Evolutionary conservation across 2,113 vertebrate genomes (phyloP).

Genomic region (Diadophis punctatus): DNA sequence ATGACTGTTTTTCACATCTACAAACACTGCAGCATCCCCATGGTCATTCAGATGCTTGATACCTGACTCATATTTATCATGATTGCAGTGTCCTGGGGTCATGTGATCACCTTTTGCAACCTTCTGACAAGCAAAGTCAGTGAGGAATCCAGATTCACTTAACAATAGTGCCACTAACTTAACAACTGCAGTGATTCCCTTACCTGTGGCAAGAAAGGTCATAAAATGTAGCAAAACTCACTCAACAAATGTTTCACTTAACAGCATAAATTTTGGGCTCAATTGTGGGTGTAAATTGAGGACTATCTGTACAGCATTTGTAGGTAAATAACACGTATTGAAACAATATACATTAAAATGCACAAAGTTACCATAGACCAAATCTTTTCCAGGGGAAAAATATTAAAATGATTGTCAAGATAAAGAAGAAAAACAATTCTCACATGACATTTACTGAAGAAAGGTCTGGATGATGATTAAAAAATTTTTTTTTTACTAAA

Average conservation of each 20-base stretch:
- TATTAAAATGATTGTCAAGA: background rate
- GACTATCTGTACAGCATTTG: background rate
- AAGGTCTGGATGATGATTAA: background rate
- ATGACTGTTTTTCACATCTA: background rate
- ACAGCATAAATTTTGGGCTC: background rate
- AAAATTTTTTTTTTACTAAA: background rate
- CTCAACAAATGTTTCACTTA: background rate
- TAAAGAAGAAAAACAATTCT: background rate
- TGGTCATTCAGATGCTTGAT: background rate
- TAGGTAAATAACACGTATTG: background rate
- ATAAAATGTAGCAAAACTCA: background rate
- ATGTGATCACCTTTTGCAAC: background rate
- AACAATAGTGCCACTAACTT: background rate
- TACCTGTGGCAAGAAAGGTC: background rate
- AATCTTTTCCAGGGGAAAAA: background rate
- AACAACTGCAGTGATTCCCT: background rate
- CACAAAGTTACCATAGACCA: background rate
- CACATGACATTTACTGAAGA: background rate
- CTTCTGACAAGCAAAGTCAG: background rate
- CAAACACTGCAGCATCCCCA: background rate
- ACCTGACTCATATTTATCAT: background rate
- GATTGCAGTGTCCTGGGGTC: background rate
- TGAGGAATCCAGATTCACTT: background rate
- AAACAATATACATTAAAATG: background rate
- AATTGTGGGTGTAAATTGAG: background rate